Conservation (phyloP, 2,113 vertebrate species). For the Climacteris rufus region DNA sequence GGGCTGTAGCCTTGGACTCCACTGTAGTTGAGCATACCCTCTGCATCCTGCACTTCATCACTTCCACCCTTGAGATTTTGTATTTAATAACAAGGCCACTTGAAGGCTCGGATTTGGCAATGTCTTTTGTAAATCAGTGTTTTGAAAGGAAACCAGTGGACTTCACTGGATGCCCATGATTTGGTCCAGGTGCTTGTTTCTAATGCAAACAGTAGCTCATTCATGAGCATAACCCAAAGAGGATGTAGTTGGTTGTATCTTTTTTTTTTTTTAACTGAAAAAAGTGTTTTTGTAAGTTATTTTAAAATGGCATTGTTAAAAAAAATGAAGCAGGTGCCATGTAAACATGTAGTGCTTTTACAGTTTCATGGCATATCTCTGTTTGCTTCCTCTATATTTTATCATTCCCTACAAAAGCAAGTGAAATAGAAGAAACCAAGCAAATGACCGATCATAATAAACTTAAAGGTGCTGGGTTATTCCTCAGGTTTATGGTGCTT, state of each 20-base stretch:
- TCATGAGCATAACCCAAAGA: not conserved
- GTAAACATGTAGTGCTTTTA: conserved; percentile 41
- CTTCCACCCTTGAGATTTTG: not conserved
- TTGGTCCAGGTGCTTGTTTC: conserved; percentile 69
- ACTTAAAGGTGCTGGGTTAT: conserved; percentile 18
- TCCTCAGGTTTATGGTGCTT: not conserved
- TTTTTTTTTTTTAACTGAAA: conserved; percentile 51
- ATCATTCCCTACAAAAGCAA: conserved; percentile 35
- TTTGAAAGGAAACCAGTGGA: conserved; percentile 39
- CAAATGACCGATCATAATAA: not conserved
- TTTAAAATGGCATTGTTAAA: conserved; percentile 39
- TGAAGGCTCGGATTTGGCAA: not conserved
- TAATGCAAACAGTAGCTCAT: conserved; percentile 8
- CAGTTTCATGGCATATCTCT: not conserved
- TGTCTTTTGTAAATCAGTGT: not conserved
- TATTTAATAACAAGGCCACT: not conserved
- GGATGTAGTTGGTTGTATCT: conserved; percentile 18
- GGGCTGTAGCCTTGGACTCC: fast-evolving
- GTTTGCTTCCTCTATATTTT: conserved; percentile 28
- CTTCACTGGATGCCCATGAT: conserved; percentile 67
- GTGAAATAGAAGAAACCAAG: conserved; percentile 41
- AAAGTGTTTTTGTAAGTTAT: conserved; percentile 59
- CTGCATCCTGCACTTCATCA: not conserved
- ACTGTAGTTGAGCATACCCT: not conserved
- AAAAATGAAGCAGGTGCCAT: conserved; percentile 52